A percentile compares a stretch with the other conserved stretches of the same genome.
These are phyloP conservation scores for Amiota mariae DNA, from an alignment of 2,888 invertebrate genomes.

Conservation along the genomic window DNA sequence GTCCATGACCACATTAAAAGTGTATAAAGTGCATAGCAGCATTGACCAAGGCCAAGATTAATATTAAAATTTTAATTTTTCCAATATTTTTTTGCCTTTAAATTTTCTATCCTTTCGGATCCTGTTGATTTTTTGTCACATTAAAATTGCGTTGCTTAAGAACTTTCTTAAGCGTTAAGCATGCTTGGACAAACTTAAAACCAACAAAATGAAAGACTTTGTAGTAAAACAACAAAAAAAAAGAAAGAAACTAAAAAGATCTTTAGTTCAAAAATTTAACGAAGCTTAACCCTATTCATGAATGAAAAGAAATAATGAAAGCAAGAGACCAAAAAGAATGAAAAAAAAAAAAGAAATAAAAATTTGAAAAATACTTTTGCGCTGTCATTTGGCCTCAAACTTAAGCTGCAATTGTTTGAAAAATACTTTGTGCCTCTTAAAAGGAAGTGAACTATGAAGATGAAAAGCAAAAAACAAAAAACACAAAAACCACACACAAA, in stretches of 20 bases:
- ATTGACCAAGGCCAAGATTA: too few relatives aligned
- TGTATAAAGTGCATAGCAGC: too few relatives aligned
- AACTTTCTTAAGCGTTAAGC: conserved; percentile 51
- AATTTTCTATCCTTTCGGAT: conserved; percentile 12
- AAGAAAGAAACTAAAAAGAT: neutral
- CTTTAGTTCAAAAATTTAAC: conserved; percentile 56
- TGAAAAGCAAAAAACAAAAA: conserved; percentile 31
- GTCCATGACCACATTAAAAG: too few relatives aligned
- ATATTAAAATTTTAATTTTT: too few relatives aligned
- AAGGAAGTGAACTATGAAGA: conserved; percentile 20
- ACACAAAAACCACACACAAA: neutral
- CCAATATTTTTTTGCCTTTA: too few relatives aligned
- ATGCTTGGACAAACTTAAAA: conserved; percentile 62
- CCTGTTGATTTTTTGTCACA: conserved; percentile 42
- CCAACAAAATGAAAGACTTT: conserved; percentile 43
- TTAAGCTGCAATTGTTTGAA: conserved; percentile 63
- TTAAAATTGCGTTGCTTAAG: conserved; percentile 37
- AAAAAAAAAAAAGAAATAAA: neutral
- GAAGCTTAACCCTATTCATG: conserved; percentile 66
- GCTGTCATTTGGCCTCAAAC: conserved; percentile 63
- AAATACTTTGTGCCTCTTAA: conserved; percentile 57
- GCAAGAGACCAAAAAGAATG: neutral
- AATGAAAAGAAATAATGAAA: conserved; percentile 41
- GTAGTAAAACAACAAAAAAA: conserved; percentile 33
- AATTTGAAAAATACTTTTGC: conserved; percentile 57